Evolutionary conservation across 1,140 invertebrate species (phyloP).

Genomic region (Trichoplusia ni): DNA sequence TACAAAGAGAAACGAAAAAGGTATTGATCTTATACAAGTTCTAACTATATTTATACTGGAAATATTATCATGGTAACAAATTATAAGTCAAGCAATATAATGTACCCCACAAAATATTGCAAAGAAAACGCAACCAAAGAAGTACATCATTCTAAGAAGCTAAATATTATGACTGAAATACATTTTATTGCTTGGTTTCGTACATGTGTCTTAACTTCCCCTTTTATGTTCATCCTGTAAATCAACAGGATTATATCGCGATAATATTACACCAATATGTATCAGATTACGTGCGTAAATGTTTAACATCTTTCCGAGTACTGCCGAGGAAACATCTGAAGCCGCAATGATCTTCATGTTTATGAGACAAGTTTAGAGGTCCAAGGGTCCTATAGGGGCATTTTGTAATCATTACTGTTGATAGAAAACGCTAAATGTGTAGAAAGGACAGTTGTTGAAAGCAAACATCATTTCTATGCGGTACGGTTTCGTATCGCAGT

Average conservation of each 20-base stretch:
- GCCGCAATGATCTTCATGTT: constrained; percentile 31
- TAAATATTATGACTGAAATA: constrained; percentile 6
- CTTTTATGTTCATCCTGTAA: constrained; percentile 20
- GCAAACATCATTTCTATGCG: no score
- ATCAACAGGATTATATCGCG: not conserved
- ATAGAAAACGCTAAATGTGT: no score
- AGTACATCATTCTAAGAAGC: not conserved
- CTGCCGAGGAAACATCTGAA: constrained; percentile 14
- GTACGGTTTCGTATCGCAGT: no score
- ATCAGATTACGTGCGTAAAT: constrained; percentile 29
- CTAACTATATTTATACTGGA: no score
- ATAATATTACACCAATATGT: constrained; percentile 17
- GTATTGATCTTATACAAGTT: no score
- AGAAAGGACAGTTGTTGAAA: no score
- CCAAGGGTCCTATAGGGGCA: no score
- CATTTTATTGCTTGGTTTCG: not conserved
- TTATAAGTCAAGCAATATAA: no score
- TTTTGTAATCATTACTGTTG: no score
- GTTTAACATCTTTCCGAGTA: constrained; percentile 6
- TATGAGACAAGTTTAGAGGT: constrained; percentile 21
- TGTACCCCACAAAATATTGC: no score
- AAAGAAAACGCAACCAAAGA: not conserved
- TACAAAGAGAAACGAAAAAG: no score
- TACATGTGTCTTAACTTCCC: not conserved
- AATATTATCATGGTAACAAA: no score